A percentile compares a stretch with the other conserved stretches of the same genome.
Evolutionary conservation across 2,113 vertebrate species (phyloP).

Genomic region (Chionomys nivalis): DNA sequence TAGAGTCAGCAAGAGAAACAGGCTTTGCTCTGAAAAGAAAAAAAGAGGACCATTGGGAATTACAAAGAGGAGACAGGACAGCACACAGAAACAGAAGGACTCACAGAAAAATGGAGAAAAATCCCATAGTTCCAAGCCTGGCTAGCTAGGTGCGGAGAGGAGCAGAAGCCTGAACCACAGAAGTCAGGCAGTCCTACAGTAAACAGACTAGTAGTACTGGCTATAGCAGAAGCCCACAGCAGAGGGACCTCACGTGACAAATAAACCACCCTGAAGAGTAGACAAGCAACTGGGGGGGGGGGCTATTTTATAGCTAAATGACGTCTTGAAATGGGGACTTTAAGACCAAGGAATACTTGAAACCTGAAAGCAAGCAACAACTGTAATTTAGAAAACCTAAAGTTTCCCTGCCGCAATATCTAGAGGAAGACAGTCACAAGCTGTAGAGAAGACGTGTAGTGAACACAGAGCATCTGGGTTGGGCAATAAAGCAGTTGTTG

Average conservation of each 20-base stretch:
- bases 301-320: neutral
- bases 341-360: neutral
- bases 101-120: neutral
- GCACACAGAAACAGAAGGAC: no score
- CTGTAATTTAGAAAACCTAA: neutral
- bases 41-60: neutral
- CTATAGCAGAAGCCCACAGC: neutral
- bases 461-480: no score
- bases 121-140: neutral
- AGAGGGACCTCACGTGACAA: neutral
- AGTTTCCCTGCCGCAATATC: neutral
- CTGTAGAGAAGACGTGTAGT: neutral
- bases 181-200: neutral
- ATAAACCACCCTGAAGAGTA: neutral
- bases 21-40: neutral
- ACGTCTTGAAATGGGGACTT: neutral
- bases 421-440: neutral
- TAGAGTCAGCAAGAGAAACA: neutral
- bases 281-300: neutral
- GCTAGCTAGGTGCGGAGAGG: neutral
- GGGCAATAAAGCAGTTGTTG: neutral
- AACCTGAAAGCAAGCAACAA: neutral
- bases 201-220: neutral
- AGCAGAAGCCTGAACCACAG: neutral
- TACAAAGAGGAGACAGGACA: neutral